These are phyloP conservation scores for Trileptium ribeirensis DNA, from an alignment of 2,888 invertebrate species.

Conservation along the genomic window DNA sequence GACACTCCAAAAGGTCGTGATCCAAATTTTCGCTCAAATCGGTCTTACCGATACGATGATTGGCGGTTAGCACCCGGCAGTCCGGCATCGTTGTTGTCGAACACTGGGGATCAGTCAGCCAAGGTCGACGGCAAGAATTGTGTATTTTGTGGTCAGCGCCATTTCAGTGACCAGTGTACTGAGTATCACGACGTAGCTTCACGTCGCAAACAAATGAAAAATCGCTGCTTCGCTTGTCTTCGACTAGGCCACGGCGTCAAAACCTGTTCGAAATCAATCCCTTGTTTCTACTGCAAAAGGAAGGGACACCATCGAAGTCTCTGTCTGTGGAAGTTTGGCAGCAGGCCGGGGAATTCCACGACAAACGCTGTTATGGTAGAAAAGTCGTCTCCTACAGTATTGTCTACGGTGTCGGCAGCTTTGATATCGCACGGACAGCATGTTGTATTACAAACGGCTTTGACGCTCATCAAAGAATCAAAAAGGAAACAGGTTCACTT, in stretches of 20 bases:
- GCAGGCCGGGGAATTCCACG: neutral
- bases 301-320: neutral
- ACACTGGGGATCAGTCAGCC: neutral
- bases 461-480: neutral
- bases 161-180: neutral
- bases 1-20: neutral
- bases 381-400: neutral
- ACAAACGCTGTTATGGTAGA: neutral
- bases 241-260: neutral
- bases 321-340: neutral
- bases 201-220: neutral
- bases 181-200: neutral
- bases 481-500: neutral
- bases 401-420: neutral
- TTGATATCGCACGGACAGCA: neutral
- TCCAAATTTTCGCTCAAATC: neutral
- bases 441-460: neutral
- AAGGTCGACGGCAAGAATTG: neutral
- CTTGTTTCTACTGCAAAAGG: conserved; percentile 14
- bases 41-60: too few species aligned
- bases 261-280: neutral
- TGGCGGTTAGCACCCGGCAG: neutral
- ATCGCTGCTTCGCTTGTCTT: conserved; percentile 1
- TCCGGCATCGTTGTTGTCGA: neutral
- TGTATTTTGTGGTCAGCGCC: neutral